Base-by-base conservation (phyloP, 2,113 vertebrate species). In the Silurus meridionalis region DNA sequence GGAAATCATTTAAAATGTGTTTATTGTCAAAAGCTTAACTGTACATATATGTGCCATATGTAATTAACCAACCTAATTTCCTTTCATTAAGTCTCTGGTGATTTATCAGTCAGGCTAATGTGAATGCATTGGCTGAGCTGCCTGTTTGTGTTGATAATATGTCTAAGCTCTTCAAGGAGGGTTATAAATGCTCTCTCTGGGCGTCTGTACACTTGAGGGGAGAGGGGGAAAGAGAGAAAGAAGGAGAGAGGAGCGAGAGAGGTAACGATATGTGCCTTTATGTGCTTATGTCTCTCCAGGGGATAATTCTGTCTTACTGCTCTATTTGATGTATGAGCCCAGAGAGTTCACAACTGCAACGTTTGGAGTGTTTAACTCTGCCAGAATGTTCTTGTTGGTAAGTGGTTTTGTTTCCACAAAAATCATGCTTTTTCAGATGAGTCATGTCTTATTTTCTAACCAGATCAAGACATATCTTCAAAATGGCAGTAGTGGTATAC, bases 261-360 rank as follows among this genome's bases (percentile, higher is more conserved):
- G 66, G 71, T 46, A 89, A 86, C 28, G 80, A 89, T 86, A 83
- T 85, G 81, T 89, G 83, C 50, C 80, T 89, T 85, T 87, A 80
- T 89, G 83, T 89, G 82, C 55, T 25, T 90, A 60, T 89, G 84
- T 90, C 64, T 87, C 72, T 84, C 48, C 85, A 93, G 92, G 92
- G 71, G 92, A 93, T 15, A 84, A 82, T 82, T 84, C 87, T 19
- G 80, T 93, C 88, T 85, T 89, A 61, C 87, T 92, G 61, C 88
- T 93, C 50, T 93, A 88, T 88, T 86, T 93, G 88, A 92, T 84
- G 78, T 93, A 91, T 74, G 84, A 89, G 84, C 92, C 92, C 28
- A 89, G 92, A 87, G 85, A 91, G 55, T 92, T 93, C 85, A 90
- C 88, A 66, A 90, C 88, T 78, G 90, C 86, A 78, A 83, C 92